Evolutionary conservation across 2,888 invertebrate genomes (phyloP).

Genomic region (Gerris lacustris): DNA sequence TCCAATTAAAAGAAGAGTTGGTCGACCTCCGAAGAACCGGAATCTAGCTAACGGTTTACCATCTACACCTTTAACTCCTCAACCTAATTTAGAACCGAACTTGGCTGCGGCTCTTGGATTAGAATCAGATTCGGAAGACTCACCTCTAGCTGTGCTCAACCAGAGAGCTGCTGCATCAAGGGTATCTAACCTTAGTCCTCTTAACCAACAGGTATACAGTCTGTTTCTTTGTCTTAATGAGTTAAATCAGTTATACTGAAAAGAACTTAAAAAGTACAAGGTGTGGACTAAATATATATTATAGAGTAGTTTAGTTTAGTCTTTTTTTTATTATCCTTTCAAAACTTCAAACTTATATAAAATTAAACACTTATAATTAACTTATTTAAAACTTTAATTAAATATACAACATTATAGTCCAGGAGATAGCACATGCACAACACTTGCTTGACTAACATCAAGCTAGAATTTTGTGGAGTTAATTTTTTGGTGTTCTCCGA

Average conservation of each 20-base stretch:
- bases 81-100: constrained; percentile 9
- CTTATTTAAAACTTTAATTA: too few relatives aligned
- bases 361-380: too few relatives aligned
- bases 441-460: too few relatives aligned
- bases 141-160: constrained; percentile 13
- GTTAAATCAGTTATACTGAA: not conserved
- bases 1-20: constrained; percentile 8
- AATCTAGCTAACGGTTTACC: constrained; percentile 15
- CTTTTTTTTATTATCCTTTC: too few relatives aligned
- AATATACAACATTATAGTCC: too few relatives aligned
- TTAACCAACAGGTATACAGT: constrained; percentile 26
- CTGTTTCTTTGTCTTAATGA: not conserved
- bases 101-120: constrained; percentile 25
- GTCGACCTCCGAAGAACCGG: constrained; percentile 16
- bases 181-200: constrained; percentile 25
- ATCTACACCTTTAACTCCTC: constrained; percentile 5
- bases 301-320: too few relatives aligned
- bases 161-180: constrained; percentile 21
- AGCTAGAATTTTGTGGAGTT: too few relatives aligned
- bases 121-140: constrained; percentile 24
- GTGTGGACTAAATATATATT: too few relatives aligned
- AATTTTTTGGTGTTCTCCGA: too few relatives aligned
- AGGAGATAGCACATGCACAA: too few relatives aligned
- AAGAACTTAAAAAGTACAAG: too few relatives aligned
- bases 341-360: too few relatives aligned